These are phyloP conservation scores for Otocyon megalotis DNA, from an alignment of 2,113 vertebrate species.

Conservation along the genomic window DNA sequence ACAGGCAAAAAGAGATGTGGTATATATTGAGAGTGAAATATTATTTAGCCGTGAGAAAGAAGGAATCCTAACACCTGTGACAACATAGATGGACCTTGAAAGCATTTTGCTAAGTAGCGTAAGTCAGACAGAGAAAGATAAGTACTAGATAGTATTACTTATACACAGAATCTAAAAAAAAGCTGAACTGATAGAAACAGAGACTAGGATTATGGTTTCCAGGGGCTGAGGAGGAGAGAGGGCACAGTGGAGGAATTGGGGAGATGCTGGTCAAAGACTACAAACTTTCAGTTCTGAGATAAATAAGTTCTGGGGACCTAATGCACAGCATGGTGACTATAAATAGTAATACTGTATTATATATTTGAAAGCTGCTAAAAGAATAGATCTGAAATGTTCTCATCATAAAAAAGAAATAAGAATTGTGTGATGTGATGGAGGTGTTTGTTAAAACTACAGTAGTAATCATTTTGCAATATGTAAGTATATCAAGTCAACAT, in stretches of 20 bases:
- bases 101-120: not conserved
- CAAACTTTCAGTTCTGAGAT: not conserved
- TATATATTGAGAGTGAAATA: fast-evolving
- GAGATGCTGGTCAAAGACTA: not conserved
- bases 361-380: not conserved
- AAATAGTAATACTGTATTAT: not conserved
- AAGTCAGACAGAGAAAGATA: not conserved
- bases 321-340: not conserved
- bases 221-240: not conserved
- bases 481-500: not conserved
- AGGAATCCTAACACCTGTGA: not conserved
- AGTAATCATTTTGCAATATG: not conserved
- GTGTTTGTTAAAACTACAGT: not conserved
- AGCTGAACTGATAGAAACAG: not conserved
- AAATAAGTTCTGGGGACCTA: not conserved
- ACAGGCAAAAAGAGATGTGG: not conserved
- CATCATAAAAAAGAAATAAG: not conserved
- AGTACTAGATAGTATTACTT: not conserved
- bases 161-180: not conserved
- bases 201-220: not conserved
- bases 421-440: not conserved
- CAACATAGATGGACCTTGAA: not conserved
- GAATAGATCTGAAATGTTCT: not conserved
- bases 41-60: not conserved
- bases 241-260: not conserved